These are phyloP conservation scores for Protaetia brevitarsis DNA, from an alignment of 1,140 invertebrate genomes.

Conservation along the genomic window DNA sequence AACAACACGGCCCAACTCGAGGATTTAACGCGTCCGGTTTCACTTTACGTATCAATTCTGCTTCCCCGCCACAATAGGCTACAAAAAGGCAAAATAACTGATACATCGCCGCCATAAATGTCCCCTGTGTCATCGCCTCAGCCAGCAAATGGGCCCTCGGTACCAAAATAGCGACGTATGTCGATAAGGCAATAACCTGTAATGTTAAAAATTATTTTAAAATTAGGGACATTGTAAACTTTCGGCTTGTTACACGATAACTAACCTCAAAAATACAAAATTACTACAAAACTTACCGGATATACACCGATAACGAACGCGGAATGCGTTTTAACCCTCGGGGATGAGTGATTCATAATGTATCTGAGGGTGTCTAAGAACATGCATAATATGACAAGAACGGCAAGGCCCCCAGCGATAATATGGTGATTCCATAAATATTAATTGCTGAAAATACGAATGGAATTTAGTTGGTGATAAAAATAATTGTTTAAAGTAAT, in stretches of 20 bases:
- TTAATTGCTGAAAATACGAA: constrained; percentile 54
- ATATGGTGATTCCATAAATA: constrained; percentile 53
- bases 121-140: constrained; percentile 60
- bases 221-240: too few species aligned
- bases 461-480: too few species aligned
- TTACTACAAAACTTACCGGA: constrained; percentile 51
- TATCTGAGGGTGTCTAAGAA: constrained; percentile 55
- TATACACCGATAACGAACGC: constrained; percentile 59
- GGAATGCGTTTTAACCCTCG: constrained; percentile 53
- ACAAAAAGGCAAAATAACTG: constrained; percentile 60
- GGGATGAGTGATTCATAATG: constrained; percentile 53
- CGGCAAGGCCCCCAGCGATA: constrained; percentile 51
- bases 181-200: constrained; percentile 56
- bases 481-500: neutral
- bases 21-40: constrained; percentile 52
- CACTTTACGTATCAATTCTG: constrained; percentile 54
- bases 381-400: constrained; percentile 51
- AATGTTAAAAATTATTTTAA: constrained; percentile 18
- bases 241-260: too few species aligned
- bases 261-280: too few species aligned
- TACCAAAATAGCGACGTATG: constrained; percentile 56
- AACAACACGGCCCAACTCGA: constrained; percentile 59
- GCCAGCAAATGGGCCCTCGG: constrained; percentile 59
- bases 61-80: constrained; percentile 59
- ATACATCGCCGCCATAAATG: constrained; percentile 61